These are phyloP conservation scores for Eubucco bourcierii DNA, from an alignment of 2,113 vertebrate genomes.

Conservation along the genomic window DNA sequence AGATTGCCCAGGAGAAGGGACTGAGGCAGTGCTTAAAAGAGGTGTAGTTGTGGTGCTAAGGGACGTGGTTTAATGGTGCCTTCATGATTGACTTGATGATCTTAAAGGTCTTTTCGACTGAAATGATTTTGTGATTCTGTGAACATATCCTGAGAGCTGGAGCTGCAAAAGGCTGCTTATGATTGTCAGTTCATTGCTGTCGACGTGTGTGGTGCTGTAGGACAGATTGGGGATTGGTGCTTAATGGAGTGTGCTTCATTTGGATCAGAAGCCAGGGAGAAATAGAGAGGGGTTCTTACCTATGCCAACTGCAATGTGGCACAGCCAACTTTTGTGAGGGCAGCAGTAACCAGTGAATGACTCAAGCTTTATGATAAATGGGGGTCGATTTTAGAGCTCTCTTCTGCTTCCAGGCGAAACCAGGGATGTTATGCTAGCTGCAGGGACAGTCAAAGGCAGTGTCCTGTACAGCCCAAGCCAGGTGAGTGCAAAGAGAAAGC, in stretches of 20 bases:
- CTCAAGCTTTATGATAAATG: not conserved
- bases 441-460: not conserved
- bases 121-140: not conserved
- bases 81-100: not conserved
- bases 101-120: not conserved
- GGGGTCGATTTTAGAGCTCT: not conserved
- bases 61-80: not conserved
- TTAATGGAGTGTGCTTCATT: not conserved
- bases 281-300: not conserved
- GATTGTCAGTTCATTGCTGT: not conserved
- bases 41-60: not conserved
- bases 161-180: not conserved
- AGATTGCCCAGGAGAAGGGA: not conserved
- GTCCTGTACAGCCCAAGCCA: not conserved
- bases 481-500: not conserved
- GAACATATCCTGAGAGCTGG: not conserved
- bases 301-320: not conserved
- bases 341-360: not conserved
- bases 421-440: not conserved
- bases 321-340: not conserved
- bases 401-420: not conserved
- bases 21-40: not conserved
- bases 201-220: not conserved
- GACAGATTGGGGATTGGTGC: fast-evolving
- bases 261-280: not conserved